These are phyloP conservation scores for Heliconius aoede DNA, from an alignment of 2,888 invertebrate genomes.

Conservation along the genomic window DNA sequence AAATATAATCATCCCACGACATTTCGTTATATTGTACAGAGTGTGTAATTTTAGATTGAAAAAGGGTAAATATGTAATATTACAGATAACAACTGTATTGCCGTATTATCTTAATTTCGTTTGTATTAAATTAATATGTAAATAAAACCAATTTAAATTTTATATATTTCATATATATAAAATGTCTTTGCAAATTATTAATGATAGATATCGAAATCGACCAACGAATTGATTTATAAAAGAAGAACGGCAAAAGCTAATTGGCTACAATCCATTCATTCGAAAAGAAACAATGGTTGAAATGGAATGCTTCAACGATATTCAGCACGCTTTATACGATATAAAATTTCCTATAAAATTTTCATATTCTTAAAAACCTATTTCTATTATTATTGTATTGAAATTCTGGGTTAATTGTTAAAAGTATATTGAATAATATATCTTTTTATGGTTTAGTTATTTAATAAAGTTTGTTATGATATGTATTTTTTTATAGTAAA, in stretches of 20 bases:
- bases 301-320: conserved; percentile 43
- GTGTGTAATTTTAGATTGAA: neutral
- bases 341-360: conserved; percentile 28
- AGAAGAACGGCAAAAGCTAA: conserved; percentile 46
- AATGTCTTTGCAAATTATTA: conserved; percentile 40
- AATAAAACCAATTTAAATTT: neutral
- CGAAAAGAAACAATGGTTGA: conserved; percentile 48
- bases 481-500: neutral
- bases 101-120: no score
- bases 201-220: conserved; percentile 42
- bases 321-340: conserved; percentile 35
- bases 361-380: conserved; percentile 20
- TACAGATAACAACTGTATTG: neutral
- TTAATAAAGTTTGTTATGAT: neutral
- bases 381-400: conserved; percentile 8
- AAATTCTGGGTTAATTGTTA: neutral
- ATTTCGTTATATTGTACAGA: neutral
- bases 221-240: conserved; percentile 45
- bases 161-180: neutral
- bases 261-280: conserved; percentile 50
- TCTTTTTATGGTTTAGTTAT: neutral
- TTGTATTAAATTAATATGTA: no score
- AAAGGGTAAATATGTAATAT: neutral
- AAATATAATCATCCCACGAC: neutral
- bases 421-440: neutral